Evolutionary conservation across 2,888 invertebrate species (phyloP).

Genomic region (Lasioglossum figueresi): DNA sequence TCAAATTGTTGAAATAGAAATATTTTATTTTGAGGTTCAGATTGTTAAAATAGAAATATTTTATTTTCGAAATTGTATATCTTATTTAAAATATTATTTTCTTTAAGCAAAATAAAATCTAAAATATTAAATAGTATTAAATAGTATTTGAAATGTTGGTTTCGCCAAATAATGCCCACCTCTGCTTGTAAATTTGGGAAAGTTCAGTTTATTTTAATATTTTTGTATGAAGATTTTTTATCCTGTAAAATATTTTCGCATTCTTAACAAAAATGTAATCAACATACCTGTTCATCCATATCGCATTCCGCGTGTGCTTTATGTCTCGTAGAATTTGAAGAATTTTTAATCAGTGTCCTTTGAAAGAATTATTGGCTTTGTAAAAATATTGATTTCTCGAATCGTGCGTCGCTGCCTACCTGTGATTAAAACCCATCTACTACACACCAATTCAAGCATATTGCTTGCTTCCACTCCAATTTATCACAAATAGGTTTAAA

Average conservation of each 20-base stretch:
- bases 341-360: neutral
- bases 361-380: neutral
- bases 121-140: no score
- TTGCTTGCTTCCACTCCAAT: neutral
- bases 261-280: neutral
- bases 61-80: no score
- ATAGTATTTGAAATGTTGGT: no score
- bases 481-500: neutral
- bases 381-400: neutral
- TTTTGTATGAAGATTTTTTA: neutral
- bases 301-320: neutral
- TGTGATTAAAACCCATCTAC: neutral
- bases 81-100: no score
- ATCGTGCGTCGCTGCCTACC: neutral
- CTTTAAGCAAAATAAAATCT: no score
- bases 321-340: neutral
- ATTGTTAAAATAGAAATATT: no score
- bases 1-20: no score
- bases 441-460: neutral
- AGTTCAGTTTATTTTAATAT: neutral
- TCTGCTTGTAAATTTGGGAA: neutral
- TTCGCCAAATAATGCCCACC: no score
- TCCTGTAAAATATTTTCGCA: neutral
- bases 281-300: constrained; percentile 9
- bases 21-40: no score